Evolutionary conservation across 1,140 invertebrate genomes (phyloP), one percentile per base, ranked within the genome.

Genomic region (Ostrea edulis): DNA sequence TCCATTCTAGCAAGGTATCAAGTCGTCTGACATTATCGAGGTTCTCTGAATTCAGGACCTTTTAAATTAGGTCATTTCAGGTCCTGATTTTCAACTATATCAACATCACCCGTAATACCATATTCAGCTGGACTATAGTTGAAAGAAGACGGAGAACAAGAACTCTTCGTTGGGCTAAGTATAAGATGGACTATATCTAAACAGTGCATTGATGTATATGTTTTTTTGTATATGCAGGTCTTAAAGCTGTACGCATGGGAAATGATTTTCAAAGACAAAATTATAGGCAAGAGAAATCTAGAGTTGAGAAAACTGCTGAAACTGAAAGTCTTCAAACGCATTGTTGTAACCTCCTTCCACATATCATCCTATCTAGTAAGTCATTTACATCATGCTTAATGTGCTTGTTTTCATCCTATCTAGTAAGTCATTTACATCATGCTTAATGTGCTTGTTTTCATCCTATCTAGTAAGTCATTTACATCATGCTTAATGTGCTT

Each of bases 301-400:
- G 96, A 96, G 91, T 86, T 96, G 25, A 89, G 91, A 11, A 92
- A 95, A 35, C 87, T 96, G 8, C 93, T 92, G 86, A 94, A 93
- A 86, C 91, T 94, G 22, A 93, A 94, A 0, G 93, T 95, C 87
- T 88, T 96, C 0, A 93, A 91, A 81, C 94, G 95, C 20, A 97
- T 97, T 20, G 98, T 97, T n/a, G 97, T 97, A 71, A 98, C 99
- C 94, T 97, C 98, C 89, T 99, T 98, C 98, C 97, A 97, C 2
- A 98, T 97, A 95, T 98, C 98, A 8, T 98, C 98, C 14, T 98
- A 98, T 95, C 95, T 99, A 77, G 93, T 94, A 86, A 91, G 90
- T 85, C 51, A 20, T 62, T n/a, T 62, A n/a, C 5, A 17, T 62
- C 55, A 62, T 62, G 17, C 35, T 44, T 44, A 44, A 44, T 44